phyloP scores from a whole-genome alignment of 92 coral and sea anemone genomes.

The Porites divaricata region DNA sequence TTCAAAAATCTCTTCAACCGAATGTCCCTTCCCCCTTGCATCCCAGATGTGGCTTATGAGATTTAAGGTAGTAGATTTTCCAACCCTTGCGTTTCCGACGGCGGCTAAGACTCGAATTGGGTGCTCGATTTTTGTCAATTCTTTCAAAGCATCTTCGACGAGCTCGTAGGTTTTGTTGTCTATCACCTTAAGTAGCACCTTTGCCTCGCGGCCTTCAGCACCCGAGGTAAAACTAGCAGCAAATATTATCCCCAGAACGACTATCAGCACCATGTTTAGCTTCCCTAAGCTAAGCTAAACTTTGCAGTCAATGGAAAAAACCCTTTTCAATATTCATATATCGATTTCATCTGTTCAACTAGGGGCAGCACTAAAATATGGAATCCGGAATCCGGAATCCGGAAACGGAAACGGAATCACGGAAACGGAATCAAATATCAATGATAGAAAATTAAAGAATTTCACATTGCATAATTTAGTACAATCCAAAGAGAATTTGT shows the following conservation, averaged over 20 bases:
- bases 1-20: conserved; percentile 52
- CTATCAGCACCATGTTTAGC: neutral
- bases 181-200: neutral
- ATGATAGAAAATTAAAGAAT: too few relatives aligned
- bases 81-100: conserved; percentile 68
- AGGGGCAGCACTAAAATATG: too few relatives aligned
- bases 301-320: neutral
- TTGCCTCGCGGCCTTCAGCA: neutral
- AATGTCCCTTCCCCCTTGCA: neutral
- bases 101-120: conserved; percentile 55
- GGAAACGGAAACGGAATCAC: too few relatives aligned
- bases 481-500: too few relatives aligned
- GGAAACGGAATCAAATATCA: too few relatives aligned
- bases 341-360: neutral
- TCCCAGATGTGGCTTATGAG: conserved; percentile 14
- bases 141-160: conserved; percentile 24
- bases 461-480: too few relatives aligned
- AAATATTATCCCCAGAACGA: neutral
- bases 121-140: conserved; percentile 26
- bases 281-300: too few relatives aligned
- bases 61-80: conserved; percentile 64
- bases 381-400: too few relatives aligned
- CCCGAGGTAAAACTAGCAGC: neutral
- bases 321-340: neutral
- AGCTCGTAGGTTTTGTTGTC: conserved; percentile 13